Evolutionary conservation across 2,888 invertebrate genomes (phyloP), one percentile per base, ranked within the genome.

Genomic region (Ypsolopha scabrella): DNA sequence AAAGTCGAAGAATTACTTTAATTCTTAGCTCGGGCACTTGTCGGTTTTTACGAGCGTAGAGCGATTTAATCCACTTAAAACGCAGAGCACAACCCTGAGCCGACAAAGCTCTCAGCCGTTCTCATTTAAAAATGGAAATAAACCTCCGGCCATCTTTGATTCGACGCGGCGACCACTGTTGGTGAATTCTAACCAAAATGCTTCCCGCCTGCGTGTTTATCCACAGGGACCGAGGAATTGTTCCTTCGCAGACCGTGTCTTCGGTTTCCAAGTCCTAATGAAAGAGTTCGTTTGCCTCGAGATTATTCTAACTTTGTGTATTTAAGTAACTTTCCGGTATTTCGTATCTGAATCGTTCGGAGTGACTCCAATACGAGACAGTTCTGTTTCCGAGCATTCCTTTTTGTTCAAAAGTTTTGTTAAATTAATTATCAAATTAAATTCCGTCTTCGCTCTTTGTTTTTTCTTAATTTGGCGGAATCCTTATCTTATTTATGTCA

Each of bases 61-160:
- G 83, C 83, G 83, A 83, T 87, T 87, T 87, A 87, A 87, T 87
- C 87, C 87, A 87, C 87, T 87, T 87, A 87, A 86, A 87, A 87
- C 85, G 78, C 85, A 78, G 77, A 83, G 83, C 85, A 85, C 83
- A 83, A 78, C 85, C 83, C 79, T 60, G 65, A 75, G 78, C 85
- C 85, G 83, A 85, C 85, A 86, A 85, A 85, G 85, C 85, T 85
- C 85, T 85, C 80, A 80, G 82, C 76, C 82, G 82, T 77, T 80
- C 83, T 85, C 82, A 85, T 86, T 86, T 86, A 86, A 85, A 86
- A 86, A 86, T 86, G 85, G 85, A 86, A 86, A 85, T 86, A 86
- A 86, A 85, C 79, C 73, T 69, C 71, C 76, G 72, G 75, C 81
- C 83, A 83, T 86, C 85, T 85, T 82, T 85, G 82, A 82, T 75